phyloP scores from a whole-genome alignment of 2,797 vertebrate genomes.

The Oryzias dopingdopingensis region DNA sequence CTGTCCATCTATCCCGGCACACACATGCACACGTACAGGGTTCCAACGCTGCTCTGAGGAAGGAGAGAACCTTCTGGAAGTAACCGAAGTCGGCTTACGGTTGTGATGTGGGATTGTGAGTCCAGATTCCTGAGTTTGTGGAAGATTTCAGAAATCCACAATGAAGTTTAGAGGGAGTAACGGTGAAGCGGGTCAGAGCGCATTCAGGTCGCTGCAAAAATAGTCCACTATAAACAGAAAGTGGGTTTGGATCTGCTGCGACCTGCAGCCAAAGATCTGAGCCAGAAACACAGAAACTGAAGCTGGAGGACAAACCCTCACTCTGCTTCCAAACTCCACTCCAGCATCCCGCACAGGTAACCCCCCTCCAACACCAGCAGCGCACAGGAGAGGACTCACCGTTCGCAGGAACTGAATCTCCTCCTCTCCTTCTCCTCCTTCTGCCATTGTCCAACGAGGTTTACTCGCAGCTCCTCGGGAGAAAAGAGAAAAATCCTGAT shows the following conservation, averaged over 20 bases:
- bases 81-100: slow-evolving; percentile 1
- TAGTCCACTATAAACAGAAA: slow-evolving; percentile 66
- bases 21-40: slow-evolving; percentile 23
- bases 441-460: slow-evolving; percentile 83
- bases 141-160: slow-evolving; percentile 35
- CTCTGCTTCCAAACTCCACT: slow-evolving; percentile 5
- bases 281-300: slow-evolving; percentile 28
- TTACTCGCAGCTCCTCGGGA: slow-evolving; percentile 79
- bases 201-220: slow-evolving; percentile 62
- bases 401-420: slow-evolving; percentile 93
- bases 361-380: neutral
- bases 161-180: slow-evolving; percentile 46
- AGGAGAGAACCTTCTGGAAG: slow-evolving; percentile 49
- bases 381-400: slow-evolving; percentile 75
- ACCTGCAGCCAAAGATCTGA: slow-evolving; percentile 28
- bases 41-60: neutral
- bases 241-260: slow-evolving; percentile 30
- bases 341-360: slow-evolving; percentile 27
- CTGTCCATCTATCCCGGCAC: slow-evolving; percentile 65
- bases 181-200: slow-evolving; percentile 64
- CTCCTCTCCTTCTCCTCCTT: slow-evolving; percentile 90
- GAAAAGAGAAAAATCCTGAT: slow-evolving; percentile 73
- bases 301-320: slow-evolving; percentile 10
- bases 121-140: neutral
- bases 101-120: no score